Conservation (phyloP, 2,888 invertebrate genomes). For the Drosophila mulleri region DNA sequence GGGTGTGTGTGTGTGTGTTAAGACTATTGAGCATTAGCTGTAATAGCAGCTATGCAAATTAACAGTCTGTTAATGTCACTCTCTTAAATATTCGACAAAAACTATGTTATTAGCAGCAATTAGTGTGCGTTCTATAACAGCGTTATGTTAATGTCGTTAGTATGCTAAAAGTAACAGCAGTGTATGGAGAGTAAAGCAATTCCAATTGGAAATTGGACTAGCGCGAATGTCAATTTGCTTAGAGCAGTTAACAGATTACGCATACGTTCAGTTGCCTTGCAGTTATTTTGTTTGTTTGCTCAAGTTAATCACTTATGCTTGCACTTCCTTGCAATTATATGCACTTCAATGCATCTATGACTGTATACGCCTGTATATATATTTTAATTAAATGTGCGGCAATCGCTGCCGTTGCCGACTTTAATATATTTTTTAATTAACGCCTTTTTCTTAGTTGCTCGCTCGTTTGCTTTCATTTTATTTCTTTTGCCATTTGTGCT, state of each 20-base stretch:
- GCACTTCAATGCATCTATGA: background rate
- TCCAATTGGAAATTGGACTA: background rate
- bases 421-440: slow-evolving; percentile 75
- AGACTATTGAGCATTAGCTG: slow-evolving; percentile 1
- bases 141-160: background rate
- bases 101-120: background rate
- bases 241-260: slow-evolving; percentile 7
- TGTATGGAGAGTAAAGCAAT: background rate
- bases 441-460: slow-evolving; percentile 64
- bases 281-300: background rate
- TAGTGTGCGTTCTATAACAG: background rate
- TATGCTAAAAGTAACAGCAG: background rate
- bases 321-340: slow-evolving; percentile 6
- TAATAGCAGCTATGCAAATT: background rate
- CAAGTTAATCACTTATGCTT: slow-evolving; percentile 2
- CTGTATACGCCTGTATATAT: background rate
- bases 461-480: slow-evolving; percentile 51
- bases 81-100: background rate
- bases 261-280: slow-evolving; percentile 14
- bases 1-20: slow-evolving; percentile 4
- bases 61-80: background rate
- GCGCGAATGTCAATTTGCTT: background rate
- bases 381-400: slow-evolving; percentile 31
- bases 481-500: slow-evolving; percentile 20
- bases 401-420: slow-evolving; percentile 42